Base-by-base conservation (phyloP, 2,797 vertebrate species). In the Neosalanx taihuensis region DNA sequence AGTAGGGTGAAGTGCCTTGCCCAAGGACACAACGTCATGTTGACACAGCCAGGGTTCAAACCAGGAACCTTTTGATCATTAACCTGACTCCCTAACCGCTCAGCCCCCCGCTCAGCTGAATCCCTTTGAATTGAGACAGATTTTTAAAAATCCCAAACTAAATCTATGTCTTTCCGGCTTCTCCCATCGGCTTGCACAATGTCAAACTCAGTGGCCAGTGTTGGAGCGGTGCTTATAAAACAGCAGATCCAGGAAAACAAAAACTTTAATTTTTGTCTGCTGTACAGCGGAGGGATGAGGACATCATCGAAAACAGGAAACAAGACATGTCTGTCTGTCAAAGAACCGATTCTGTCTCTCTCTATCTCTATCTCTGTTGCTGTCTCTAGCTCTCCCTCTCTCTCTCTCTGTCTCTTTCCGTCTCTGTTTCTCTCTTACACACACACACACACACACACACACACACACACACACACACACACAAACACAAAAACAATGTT, bases 281-380 rank as follows among this genome's bases (percentile, higher is more conserved):
- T 65, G 62, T 83, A 79, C 83, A 85, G 81, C 84, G 84, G 83
- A 77, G 85, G 78, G 74, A 84, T 46, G 81, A 83, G 82, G 82
- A 84, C 80, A 85, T 83, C 81, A 72, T 67, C 58, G 64, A 71
- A 75, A 79, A 79, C 63, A 80, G 70, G 68, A 83, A 72, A 87
- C 83, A 86, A 83, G 82, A 79, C 79, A 76, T 64, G 65, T 75
- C 76, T 78, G 82, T 73, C 76, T 73, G 26, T 7, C 72, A 41
- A 71, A 81, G 81, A 87, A 69, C 20, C 35, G 62, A 70, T 76
- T 80, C 74, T 79, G 62, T 77, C 65, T 80, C 69, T 63, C 41
- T 62, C 53, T 49, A 41, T 20, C 37, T 3, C 68, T 6, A 5
- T 7, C 9, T 20, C 29, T 69, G 30, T 69, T 5, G 6, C 53